Conservation (phyloP, 2,888 invertebrate genomes). For the Heliconius erato region DNA sequence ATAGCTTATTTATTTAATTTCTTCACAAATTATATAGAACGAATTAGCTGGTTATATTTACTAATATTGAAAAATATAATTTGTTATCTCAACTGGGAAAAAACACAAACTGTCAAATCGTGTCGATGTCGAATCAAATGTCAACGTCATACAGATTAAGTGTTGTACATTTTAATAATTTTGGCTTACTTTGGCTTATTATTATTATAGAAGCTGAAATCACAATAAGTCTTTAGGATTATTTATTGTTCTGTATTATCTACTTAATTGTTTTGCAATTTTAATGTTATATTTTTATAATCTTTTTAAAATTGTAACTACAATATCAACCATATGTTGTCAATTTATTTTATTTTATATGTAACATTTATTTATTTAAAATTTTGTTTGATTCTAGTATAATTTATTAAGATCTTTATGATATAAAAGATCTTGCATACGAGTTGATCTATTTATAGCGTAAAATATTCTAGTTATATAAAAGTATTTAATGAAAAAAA, state of each 20-base stretch:
- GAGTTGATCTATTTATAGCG: neutral
- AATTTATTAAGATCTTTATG: neutral
- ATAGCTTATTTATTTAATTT: neutral
- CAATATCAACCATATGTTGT: neutral
- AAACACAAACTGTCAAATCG: conserved; percentile 15
- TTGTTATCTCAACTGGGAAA: neutral
- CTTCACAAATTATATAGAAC: neutral
- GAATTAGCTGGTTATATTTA: conserved; percentile 1
- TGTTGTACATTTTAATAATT: neutral
- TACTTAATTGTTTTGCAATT: neutral
- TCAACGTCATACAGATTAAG: conserved; percentile 6
- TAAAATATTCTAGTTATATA: conserved; percentile 4
- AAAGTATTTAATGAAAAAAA: neutral
- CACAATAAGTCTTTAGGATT: neutral
- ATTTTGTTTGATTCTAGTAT: neutral
- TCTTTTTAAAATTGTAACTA: neutral
- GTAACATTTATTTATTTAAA: neutral
- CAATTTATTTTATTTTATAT: neutral
- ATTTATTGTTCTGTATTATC: neutral
- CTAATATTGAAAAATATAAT: neutral
- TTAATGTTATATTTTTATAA: neutral
- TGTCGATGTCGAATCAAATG: conserved; percentile 26
- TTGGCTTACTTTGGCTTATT: neutral
- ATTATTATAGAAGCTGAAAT: no score
- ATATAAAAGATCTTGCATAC: neutral